Evolutionary conservation across 2,113 vertebrate species (phyloP).

Genomic region (Vidua macroura): DNA sequence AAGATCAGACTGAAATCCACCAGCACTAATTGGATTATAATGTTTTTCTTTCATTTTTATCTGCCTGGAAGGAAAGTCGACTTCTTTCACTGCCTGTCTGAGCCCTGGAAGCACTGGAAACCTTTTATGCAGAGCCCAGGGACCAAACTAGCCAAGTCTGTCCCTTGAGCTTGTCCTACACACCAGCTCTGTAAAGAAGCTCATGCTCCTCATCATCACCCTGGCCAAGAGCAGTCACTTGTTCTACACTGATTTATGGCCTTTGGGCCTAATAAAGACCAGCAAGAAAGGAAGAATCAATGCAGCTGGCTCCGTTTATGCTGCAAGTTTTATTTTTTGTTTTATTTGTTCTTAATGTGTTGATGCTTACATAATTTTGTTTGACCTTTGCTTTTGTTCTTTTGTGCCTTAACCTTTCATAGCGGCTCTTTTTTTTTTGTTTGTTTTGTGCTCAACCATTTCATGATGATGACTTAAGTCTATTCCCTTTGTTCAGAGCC

Average conservation of each 20-base stretch:
- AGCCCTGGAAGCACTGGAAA: not conserved
- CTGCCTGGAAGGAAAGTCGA: not conserved
- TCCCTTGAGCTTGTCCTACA: not conserved
- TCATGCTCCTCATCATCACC: not conserved
- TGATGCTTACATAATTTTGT: constrained; percentile 7
- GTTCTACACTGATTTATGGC: not conserved
- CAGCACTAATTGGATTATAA: not conserved
- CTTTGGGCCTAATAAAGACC: not conserved
- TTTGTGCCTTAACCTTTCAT: not conserved
- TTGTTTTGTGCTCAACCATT: not conserved
- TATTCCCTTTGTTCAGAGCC: constrained; percentile 16
- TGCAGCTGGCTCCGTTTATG: not conserved
- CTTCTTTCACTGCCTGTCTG: not conserved
- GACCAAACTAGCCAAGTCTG: not conserved
- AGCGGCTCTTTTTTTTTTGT: not conserved
- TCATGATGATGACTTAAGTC: not conserved
- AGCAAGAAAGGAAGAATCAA: not conserved
- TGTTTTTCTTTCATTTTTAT: not conserved
- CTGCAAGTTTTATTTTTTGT: not conserved
- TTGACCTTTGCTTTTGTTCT: not conserved
- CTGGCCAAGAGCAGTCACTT: not conserved
- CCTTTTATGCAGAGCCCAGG: not conserved
- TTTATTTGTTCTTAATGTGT: not conserved
- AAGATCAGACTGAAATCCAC: not conserved
- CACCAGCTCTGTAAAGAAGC: not conserved